These are phyloP conservation scores for Nezara viridula DNA, from an alignment of 2,888 invertebrate genomes.

Conservation along the genomic window DNA sequence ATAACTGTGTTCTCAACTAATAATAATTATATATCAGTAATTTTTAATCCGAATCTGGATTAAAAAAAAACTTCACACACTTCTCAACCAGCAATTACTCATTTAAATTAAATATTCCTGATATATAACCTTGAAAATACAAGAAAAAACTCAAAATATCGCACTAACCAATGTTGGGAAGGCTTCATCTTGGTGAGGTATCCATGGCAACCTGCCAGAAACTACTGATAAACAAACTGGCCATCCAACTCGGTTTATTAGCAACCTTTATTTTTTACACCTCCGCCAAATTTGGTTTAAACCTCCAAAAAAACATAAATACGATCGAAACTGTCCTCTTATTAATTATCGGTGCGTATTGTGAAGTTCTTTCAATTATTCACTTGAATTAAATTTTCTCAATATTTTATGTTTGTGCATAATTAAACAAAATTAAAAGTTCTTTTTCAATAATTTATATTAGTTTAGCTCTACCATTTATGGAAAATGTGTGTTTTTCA, in stretches of 20 bases:
- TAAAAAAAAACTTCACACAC: not conserved
- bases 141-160: not conserved
- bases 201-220: conserved; percentile 44
- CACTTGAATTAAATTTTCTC: not conserved
- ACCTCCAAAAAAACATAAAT: not conserved
- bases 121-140: not conserved
- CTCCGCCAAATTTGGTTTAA: not conserved
- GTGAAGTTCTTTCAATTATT: not conserved
- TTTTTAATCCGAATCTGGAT: not conserved
- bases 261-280: not conserved
- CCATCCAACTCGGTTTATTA: not conserved
- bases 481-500: too few species aligned
- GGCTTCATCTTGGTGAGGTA: conserved; percentile 22
- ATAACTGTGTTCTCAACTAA: not conserved
- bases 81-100: not conserved
- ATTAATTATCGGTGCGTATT: not conserved
- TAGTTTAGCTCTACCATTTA: not conserved
- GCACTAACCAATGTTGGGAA: not conserved
- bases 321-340: not conserved
- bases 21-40: too few species aligned
- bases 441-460: not conserved
- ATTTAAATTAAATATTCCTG: not conserved
- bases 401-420: too few species aligned
- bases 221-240: conserved; percentile 38
- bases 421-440: not conserved